These are phyloP conservation scores for Antheraea pernyi DNA, from an alignment of 1,140 invertebrate species.

Conservation along the genomic window DNA sequence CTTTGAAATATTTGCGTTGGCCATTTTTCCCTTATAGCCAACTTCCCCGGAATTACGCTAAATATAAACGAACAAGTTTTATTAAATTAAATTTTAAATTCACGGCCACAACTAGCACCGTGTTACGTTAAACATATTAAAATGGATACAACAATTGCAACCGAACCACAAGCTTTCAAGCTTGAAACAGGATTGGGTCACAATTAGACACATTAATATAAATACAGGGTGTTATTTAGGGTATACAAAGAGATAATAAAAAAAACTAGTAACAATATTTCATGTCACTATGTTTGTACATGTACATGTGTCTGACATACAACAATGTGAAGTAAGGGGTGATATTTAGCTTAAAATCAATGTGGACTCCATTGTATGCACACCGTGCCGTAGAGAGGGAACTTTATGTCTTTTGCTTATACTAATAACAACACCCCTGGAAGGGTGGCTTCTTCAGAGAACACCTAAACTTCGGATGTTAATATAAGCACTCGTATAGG, in stretches of 20 bases:
- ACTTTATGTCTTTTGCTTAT: slow-evolving; percentile 67
- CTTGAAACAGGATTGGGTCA: background rate
- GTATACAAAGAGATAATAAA: slow-evolving; percentile 24
- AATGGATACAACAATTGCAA: background rate
- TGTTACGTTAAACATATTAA: background rate
- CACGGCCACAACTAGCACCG: background rate
- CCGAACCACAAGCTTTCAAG: background rate
- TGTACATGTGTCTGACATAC: slow-evolving; percentile 47
- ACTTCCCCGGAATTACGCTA: no score
- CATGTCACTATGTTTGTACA: slow-evolving; percentile 63
- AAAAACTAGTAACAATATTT: slow-evolving; percentile 59
- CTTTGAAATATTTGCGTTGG: no score
- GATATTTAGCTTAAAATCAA: slow-evolving; percentile 69
- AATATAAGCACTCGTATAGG: slow-evolving; percentile 67
- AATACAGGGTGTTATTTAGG: background rate
- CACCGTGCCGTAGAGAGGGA: slow-evolving; percentile 44
- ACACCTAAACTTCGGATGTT: slow-evolving; percentile 63
- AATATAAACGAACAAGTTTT: background rate
- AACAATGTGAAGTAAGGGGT: slow-evolving; percentile 58
- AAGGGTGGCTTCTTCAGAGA: slow-evolving; percentile 56
- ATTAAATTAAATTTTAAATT: background rate
- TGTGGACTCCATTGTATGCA: slow-evolving; percentile 65
- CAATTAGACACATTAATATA: background rate
- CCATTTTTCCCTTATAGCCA: no score
- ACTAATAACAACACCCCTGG: slow-evolving; percentile 63